Evolutionary conservation across 2,888 invertebrate species (phyloP).

Genomic region (Acanthosepion lycidas): DNA sequence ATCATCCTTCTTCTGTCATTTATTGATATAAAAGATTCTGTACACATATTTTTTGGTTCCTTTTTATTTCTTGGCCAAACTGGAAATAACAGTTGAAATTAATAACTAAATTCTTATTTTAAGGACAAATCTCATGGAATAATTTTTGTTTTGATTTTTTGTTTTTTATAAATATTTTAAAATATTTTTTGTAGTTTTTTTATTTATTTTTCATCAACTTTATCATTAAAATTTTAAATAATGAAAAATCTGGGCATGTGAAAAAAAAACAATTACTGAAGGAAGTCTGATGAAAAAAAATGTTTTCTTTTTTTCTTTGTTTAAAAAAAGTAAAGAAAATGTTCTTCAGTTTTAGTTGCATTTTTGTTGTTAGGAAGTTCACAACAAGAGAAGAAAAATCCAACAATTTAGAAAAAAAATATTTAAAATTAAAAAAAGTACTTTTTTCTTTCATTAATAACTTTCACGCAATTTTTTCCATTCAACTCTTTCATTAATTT

Average conservation of each 20-base stretch:
- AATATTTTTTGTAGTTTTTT: neutral
- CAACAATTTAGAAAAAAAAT: neutral
- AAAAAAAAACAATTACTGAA: neutral
- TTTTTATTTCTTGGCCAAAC: neutral
- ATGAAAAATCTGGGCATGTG: neutral
- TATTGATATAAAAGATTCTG: neutral
- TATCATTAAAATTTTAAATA: neutral
- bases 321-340: constrained; percentile 33
- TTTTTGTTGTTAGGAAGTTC: neutral
- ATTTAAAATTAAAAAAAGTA: neutral
- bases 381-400: neutral
- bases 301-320: neutral
- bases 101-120: neutral
- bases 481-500: neutral
- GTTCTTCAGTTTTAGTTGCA: neutral
- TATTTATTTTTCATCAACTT: neutral
- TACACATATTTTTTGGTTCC: neutral
- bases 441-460: neutral
- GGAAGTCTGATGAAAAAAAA: neutral
- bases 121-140: no score
- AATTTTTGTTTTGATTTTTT: neutral
- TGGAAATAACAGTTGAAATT: neutral
- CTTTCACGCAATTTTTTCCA: neutral
- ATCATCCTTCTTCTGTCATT: neutral
- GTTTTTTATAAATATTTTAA: neutral